Evolutionary conservation across 2,797 vertebrate genomes (phyloP).

Genomic region (Platyrinchus mystaceus): DNA sequence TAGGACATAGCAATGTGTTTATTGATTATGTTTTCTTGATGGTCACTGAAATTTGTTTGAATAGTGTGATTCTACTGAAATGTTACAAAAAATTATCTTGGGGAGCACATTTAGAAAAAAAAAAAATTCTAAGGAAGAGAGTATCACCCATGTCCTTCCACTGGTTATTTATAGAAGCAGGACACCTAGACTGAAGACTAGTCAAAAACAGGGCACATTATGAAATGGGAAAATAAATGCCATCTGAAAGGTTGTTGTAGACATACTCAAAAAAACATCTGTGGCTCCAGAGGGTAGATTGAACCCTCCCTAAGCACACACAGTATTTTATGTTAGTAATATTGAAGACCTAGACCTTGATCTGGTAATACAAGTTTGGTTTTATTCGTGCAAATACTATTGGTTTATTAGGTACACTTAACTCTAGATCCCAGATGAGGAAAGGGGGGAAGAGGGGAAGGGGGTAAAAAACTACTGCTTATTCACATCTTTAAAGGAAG

Average conservation of each 20-base stretch:
- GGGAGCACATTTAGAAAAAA: neutral
- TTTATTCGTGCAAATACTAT: neutral
- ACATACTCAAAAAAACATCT: neutral
- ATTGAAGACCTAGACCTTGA: neutral
- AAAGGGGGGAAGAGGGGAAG: neutral
- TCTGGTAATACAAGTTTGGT: neutral
- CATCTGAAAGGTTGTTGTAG: neutral
- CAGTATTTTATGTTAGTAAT: neutral
- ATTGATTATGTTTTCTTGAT: neutral
- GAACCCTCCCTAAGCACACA: neutral
- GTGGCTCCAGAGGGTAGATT: neutral
- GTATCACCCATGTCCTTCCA: rapidly evolving
- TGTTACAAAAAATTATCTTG: neutral
- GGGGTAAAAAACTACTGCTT: neutral
- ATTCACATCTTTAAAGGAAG: neutral
- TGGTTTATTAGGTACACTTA: neutral
- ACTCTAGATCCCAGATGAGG: neutral
- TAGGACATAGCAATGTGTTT: neutral
- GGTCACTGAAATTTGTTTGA: neutral
- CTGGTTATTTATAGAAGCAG: neutral
- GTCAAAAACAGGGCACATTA: neutral
- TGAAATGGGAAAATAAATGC: neutral
- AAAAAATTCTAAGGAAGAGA: neutral
- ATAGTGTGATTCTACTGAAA: neutral
- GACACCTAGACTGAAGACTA: neutral